Percentiles rank a stretch among this genome's conserved stretches.
Conservation (phyloP, 2,113 vertebrate genomes). For the Rhombomys opimus region DNA sequence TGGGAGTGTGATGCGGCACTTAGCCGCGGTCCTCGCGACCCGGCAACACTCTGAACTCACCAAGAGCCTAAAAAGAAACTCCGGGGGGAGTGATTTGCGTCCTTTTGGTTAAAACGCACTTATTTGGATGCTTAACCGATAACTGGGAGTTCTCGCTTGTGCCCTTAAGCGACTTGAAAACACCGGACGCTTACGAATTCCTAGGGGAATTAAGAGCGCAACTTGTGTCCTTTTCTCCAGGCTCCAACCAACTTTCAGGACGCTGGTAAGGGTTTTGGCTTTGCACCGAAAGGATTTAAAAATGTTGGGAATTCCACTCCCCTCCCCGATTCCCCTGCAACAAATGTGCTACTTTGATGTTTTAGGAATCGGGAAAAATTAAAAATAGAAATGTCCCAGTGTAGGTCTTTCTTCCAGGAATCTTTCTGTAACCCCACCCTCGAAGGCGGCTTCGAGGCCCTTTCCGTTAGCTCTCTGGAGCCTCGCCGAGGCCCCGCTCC, state of each 20-base stretch:
- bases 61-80: background rate
- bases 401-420: conserved; percentile 70
- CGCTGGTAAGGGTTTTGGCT: background rate
- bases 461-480: conserved; percentile 38
- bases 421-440: conserved; percentile 42
- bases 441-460: conserved; percentile 26
- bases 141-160: no score
- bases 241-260: conserved; percentile 28
- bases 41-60: background rate
- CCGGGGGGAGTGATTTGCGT: conserved; percentile 3
- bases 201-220: background rate
- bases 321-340: background rate
- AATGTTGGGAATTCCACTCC: background rate
- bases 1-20: background rate
- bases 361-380: conserved; percentile 72
- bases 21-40: background rate
- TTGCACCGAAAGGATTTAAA: background rate
- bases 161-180: background rate
- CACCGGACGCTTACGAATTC: background rate
- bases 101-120: background rate
- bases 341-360: conserved; percentile 65
- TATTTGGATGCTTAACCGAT: background rate
- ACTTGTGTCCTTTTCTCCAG: background rate
- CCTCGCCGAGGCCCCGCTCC: conserved; percentile 11
- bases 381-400: conserved; percentile 61